Evolutionary conservation across 2,113 vertebrate species (phyloP), one percentile per base, ranked within the genome.

Genomic region (Neopipo cinnamomea): DNA sequence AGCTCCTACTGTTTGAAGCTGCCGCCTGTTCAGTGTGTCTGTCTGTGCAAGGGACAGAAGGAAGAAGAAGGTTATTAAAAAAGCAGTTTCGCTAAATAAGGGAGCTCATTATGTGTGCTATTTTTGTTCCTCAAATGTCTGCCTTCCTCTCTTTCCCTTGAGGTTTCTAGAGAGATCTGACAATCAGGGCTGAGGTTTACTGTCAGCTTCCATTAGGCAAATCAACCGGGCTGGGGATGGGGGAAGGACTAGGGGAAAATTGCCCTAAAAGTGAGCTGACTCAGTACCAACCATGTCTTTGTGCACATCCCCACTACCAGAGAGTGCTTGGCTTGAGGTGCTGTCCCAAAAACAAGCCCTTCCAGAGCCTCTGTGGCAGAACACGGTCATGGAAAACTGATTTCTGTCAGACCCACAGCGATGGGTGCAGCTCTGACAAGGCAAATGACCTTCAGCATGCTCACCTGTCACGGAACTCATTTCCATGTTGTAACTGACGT

Each of bases 201-300:
- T 97, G 97, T 98, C 97, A 97, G 97, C 94, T 97, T 96, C 97
- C 97, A 97, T 98, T 98, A 98, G 95, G 97, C 95, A 98, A 98
- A 98, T 97, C 97, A 97, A 8, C 87, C 30, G 0, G 85, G 90
- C 49, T 95, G 79, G n/a, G 17, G 52, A 83, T 39, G 41, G 71
- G 56, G 85, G 70, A 96, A 89, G 88, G 88, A 92, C 61, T 76
- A 65, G 91, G 63, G 62, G 68, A 27, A 90, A 95, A 85, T 22
- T 94, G 78, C 85, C 93, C 96, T 96, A 88, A 95, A 94, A 85
- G 89, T 47, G 66, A 97, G 97, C 96, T 95, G 95, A 96, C 95
- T 97, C 96, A 96, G 97, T 97, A 96, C 76, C 53, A 70, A 2
- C 31, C 53, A 53, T 6, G 27, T 19, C 47, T 56, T 25, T 49